Evolutionary conservation across 2,113 vertebrate genomes (phyloP).

Genomic region (Puma concolor): DNA sequence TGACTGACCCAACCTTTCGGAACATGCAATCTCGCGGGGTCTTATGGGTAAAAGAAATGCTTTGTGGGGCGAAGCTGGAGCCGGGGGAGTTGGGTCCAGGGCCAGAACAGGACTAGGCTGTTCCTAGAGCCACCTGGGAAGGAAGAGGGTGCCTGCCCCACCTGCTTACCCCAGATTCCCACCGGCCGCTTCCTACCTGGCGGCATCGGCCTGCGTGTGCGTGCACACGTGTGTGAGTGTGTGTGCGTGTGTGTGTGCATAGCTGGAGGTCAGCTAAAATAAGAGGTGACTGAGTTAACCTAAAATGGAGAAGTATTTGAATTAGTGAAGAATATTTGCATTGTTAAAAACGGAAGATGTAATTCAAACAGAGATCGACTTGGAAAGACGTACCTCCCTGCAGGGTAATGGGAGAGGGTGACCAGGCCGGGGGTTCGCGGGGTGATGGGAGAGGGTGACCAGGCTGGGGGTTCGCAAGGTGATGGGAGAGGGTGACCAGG

Average conservation of each 20-base stretch:
- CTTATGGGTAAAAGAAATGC: not conserved
- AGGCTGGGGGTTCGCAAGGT: too few species aligned
- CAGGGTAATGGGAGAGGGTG: fast-evolving
- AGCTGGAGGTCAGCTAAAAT: not conserved
- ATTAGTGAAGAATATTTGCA: not conserved
- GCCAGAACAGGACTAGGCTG: not conserved
- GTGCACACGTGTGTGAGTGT: not conserved
- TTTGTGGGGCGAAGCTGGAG: too few species aligned
- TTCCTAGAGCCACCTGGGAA: not conserved
- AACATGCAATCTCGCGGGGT: not conserved
- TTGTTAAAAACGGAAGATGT: not conserved
- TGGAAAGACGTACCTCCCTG: not conserved
- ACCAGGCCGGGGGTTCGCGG: fast-evolving
- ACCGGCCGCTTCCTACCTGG: not conserved
- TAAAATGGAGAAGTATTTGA: not conserved
- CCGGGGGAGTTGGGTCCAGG: not conserved
- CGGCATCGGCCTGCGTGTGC: too few species aligned
- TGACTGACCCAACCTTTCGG: not conserved
- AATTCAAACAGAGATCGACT: not conserved
- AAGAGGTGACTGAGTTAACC: not conserved
- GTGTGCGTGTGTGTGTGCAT: fast-evolving
- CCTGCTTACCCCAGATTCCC: not conserved
- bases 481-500: too few species aligned
- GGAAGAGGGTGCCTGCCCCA: fast-evolving
- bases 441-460: too few species aligned